phyloP scores from a whole-genome alignment of 2,888 invertebrate genomes.

The Slavum lentiscoides region DNA sequence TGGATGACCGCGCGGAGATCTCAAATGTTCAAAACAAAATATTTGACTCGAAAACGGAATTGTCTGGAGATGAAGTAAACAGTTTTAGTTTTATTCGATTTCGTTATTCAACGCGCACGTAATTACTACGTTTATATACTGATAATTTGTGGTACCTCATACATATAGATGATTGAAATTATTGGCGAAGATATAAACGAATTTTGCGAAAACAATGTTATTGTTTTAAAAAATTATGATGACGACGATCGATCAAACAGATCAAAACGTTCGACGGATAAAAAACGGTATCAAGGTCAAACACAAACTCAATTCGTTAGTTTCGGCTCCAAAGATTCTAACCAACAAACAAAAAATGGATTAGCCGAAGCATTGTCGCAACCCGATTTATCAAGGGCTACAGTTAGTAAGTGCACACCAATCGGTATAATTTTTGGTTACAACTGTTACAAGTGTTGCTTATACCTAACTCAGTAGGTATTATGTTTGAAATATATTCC shows the following conservation, averaged over 20 bases:
- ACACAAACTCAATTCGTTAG: conserved; percentile 83
- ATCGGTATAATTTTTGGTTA: neutral
- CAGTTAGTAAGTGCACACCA: conserved; percentile 68
- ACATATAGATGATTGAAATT: conserved; percentile 25
- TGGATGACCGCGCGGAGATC: neutral
- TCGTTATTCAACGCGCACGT: neutral
- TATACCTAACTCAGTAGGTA: too few species aligned
- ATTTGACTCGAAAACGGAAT: conserved; percentile 5
- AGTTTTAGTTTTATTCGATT: neutral
- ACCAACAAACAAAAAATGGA: conserved; percentile 62
- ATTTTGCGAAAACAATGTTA: conserved; percentile 21
- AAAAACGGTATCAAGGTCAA: conserved; percentile 66
- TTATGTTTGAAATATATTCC: too few species aligned
- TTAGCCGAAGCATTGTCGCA: conserved; percentile 82
- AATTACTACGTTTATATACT: neutral
- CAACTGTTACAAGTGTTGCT: too few species aligned
- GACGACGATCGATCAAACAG: neutral
- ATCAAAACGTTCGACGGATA: conserved; percentile 28
- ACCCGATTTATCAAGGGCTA: conserved; percentile 71
- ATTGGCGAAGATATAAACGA: conserved; percentile 29
- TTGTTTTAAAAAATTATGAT: neutral
- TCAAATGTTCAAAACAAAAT: neutral
- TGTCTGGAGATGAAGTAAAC: conserved; percentile 13
- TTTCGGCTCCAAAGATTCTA: conserved; percentile 64
- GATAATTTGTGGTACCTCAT: neutral